A percentile compares a stretch with the other conserved stretches of the same genome.
phyloP scores from a whole-genome alignment of 2,888 invertebrate genomes.

The Octodonta nipae region DNA sequence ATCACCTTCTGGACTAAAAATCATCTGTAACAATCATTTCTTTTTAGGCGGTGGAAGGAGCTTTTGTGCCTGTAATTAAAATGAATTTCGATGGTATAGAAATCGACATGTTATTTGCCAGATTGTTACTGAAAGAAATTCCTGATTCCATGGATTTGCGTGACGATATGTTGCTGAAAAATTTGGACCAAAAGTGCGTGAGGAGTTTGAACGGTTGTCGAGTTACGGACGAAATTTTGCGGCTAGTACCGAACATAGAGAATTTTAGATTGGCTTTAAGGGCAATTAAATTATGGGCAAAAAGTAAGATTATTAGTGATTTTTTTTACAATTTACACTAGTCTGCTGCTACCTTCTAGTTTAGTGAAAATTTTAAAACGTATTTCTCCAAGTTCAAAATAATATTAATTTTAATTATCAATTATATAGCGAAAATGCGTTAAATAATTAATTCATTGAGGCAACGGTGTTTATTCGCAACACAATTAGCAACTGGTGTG shows the following conservation, averaged over 20 bases:
- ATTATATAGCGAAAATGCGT: too few relatives aligned
- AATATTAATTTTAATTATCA: too few relatives aligned
- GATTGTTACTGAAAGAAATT: slow-evolving; percentile 87
- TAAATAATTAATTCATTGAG: too few relatives aligned
- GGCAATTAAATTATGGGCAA: slow-evolving; percentile 96
- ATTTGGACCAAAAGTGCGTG: slow-evolving; percentile 91
- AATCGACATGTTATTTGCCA: slow-evolving; percentile 95
- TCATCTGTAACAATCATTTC: too few relatives aligned
- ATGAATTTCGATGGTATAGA: slow-evolving; percentile 98
- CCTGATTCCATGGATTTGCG: slow-evolving; percentile 78
- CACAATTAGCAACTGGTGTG: too few relatives aligned
- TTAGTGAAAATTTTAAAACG: too few relatives aligned
- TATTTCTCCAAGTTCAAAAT: too few relatives aligned
- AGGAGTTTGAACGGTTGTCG: slow-evolving; percentile 94
- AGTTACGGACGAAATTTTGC: slow-evolving; percentile 95
- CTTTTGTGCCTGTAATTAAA: slow-evolving; percentile 97
- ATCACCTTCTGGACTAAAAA: too few relatives aligned
- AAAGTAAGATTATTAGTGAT: slow-evolving; percentile 77
- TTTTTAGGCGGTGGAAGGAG: slow-evolving; percentile 79
- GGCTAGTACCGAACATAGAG: slow-evolving; percentile 87
- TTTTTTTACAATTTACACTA: too few relatives aligned
- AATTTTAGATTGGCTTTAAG: slow-evolving; percentile 86
- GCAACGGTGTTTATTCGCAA: too few relatives aligned
- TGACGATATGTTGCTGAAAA: slow-evolving; percentile 83
- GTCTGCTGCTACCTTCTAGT: too few relatives aligned